phyloP scores from a whole-genome alignment of 2,113 vertebrate species.

The Mus spicilegus region DNA sequence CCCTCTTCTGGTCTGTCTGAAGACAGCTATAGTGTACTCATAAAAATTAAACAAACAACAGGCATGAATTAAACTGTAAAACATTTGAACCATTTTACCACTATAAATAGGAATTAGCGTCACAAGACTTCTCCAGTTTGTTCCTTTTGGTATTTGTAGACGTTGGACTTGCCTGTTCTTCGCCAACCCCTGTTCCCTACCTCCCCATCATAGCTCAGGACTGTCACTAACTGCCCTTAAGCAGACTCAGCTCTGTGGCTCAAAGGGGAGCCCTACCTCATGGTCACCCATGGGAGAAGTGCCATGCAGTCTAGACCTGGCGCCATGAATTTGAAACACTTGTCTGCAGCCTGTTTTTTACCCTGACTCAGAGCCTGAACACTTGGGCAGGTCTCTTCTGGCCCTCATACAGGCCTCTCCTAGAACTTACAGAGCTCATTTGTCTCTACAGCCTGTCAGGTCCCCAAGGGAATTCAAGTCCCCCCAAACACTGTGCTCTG shows the following conservation, averaged over 20 bases:
- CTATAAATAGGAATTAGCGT: background rate
- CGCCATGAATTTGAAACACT: background rate
- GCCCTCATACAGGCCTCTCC: background rate
- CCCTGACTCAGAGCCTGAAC: background rate
- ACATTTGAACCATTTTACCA: background rate
- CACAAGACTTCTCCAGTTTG: background rate
- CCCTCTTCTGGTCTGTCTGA: too few species aligned
- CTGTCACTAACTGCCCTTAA: background rate
- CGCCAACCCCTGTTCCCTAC: background rate
- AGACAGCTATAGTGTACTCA: too few species aligned
- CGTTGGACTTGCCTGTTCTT: background rate
- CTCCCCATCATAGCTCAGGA: background rate
- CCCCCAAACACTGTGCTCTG: background rate
- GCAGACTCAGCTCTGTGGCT: background rate
- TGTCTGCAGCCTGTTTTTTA: background rate
- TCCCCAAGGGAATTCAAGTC: background rate
- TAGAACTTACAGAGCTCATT: background rate
- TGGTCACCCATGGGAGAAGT: background rate
- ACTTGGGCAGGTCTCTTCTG: constrained; percentile 7
- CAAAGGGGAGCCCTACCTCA: background rate
- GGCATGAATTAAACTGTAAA: background rate
- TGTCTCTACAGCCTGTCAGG: background rate
- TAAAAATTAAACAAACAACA: too few species aligned
- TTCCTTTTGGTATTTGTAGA: background rate
- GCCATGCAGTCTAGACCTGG: background rate